These are phyloP conservation scores for Melanostoma mellinum DNA, from an alignment of 2,888 invertebrate species.

Conservation along the genomic window DNA sequence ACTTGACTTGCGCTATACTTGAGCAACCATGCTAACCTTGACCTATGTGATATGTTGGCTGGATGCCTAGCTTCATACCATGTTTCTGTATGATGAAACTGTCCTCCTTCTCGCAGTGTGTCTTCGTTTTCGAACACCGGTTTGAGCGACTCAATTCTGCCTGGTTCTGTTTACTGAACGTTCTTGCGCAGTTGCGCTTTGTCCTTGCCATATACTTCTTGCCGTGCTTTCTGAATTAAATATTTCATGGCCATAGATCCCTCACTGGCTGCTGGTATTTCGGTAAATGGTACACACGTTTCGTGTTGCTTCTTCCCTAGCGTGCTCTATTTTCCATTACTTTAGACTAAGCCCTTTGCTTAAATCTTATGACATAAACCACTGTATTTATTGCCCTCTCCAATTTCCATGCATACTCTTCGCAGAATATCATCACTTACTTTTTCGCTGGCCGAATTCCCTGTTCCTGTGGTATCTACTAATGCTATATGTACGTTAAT, in stretches of 20 bases:
- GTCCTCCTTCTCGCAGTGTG: not conserved
- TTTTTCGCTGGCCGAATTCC: not conserved
- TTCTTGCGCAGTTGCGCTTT: not conserved
- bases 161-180: not conserved
- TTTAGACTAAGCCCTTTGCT: not conserved
- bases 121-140: not conserved
- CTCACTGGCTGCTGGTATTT: not conserved
- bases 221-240: not conserved
- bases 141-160: slow-evolving; percentile 13
- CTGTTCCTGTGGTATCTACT: not conserved
- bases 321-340: not conserved
- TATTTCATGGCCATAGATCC: not conserved
- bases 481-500: not conserved
- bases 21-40: not conserved
- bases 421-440: not conserved
- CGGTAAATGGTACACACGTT: too few relatives aligned
- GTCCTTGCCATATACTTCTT: not conserved
- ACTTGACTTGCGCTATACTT: not conserved
- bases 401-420: not conserved
- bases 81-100: not conserved
- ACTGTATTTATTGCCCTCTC: not conserved
- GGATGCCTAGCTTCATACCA: slow-evolving; percentile 1
- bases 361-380: not conserved
- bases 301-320: not conserved
- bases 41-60: not conserved